These are phyloP conservation scores for Tylochromis polylepis DNA, from an alignment of 2,113 vertebrate genomes.

Conservation along the genomic window DNA sequence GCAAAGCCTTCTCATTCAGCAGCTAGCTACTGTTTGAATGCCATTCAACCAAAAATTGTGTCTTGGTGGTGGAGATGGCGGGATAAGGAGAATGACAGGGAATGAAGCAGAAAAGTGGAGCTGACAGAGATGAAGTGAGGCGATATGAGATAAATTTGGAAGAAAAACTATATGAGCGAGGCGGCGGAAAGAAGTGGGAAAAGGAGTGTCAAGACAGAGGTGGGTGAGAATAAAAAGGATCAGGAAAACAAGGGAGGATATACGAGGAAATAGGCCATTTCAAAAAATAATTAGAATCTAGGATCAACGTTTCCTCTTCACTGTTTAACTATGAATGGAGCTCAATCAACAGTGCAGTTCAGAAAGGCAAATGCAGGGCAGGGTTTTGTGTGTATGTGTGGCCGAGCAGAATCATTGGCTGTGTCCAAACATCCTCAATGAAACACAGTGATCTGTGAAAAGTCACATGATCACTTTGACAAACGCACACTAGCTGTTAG, in stretches of 20 bases:
- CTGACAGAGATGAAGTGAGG: conserved; percentile 16
- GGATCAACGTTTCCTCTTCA: conserved; percentile 27
- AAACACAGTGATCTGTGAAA: conserved; percentile 14
- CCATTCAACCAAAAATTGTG: conserved; percentile 38
- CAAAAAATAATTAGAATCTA: conserved; percentile 10
- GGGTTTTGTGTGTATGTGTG: background rate
- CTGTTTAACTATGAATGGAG: conserved; percentile 46
- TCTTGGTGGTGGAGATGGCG: background rate
- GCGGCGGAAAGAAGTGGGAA: background rate
- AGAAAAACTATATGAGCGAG: background rate
- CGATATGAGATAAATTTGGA: background rate
- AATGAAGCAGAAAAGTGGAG: conserved; percentile 8
- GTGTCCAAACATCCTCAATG: conserved; percentile 8
- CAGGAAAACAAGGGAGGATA: background rate
- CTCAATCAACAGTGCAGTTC: background rate
- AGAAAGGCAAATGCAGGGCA: background rate
- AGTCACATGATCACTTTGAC: background rate
- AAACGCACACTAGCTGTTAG: background rate
- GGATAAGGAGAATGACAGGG: background rate
- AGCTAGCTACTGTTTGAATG: conserved; percentile 44
- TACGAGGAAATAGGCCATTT: background rate
- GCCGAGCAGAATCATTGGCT: background rate
- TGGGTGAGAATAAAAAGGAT: background rate
- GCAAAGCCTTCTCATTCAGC: conserved; percentile 58
- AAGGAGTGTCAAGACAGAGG: background rate